Percentiles rank a stretch among this genome's conserved stretches.
Conservation (phyloP, 2,113 vertebrate species). For the Bucco capensis region DNA sequence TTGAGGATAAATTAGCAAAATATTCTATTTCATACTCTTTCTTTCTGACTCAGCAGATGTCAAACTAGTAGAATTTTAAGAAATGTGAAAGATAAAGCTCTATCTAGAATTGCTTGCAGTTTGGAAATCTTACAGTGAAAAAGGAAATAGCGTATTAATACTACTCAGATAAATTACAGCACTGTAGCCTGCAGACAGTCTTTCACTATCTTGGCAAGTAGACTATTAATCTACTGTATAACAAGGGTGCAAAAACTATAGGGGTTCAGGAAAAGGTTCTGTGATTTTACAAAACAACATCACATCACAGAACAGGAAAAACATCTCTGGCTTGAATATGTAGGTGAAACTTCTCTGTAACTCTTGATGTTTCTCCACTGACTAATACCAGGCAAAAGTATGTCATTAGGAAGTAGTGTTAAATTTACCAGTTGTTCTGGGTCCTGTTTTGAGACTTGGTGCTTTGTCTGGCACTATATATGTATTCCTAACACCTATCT, state of each 20-base stretch:
- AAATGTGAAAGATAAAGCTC: not conserved
- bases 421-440: not conserved
- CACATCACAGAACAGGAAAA: not conserved
- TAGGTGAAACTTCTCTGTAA: not conserved
- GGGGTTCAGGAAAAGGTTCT: not conserved
- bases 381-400: not conserved
- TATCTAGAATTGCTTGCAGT: not conserved
- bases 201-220: not conserved
- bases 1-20: not conserved
- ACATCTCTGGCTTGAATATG: not conserved
- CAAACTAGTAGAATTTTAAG: not conserved
- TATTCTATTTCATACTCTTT: not conserved
- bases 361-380: not conserved
- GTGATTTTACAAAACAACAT: not conserved
- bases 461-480: not conserved
- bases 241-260: not conserved
- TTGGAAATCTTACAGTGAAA: not conserved
- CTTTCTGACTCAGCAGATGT: not conserved
- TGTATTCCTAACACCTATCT: not conserved
- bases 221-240: not conserved
- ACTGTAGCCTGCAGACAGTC: not conserved
- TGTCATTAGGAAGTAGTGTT: not conserved
- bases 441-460: not conserved
- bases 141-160: not conserved
- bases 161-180: not conserved